Evolutionary conservation across 2,113 vertebrate genomes (phyloP), one percentile per base, ranked within the genome.

Genomic region (Xiphorhynchus elegans): DNA sequence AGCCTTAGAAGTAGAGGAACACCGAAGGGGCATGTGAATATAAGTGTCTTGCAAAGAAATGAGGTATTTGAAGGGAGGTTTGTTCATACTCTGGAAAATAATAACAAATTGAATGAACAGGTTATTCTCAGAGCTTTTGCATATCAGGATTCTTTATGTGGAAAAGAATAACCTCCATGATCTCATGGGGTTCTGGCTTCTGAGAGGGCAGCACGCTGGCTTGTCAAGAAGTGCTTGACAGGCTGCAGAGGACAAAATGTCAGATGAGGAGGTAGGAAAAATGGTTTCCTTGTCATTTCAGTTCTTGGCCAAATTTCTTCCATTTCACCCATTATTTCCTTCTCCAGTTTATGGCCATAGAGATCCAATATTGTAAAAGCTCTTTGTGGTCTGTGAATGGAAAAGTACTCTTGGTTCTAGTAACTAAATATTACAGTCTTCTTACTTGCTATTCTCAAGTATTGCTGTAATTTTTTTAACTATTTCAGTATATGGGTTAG

Each of bases 381-480:
- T 94, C 39, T 91, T 80, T 90, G 70, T 93, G 75, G 50, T 93
- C 88, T 92, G 52, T 46, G 68, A 80, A n/a, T 90, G 93, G 79
- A 93, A 93, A 92, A 94, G 28, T 77, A 64, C 72, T 86, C 16
- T 46, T 89, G 39, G 74, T 83, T 76, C 55, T 83, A 70, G 35
- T 67, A 66, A 67, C 44, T 44, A 60, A 77, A n/a, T 52, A 59
- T 77, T 68, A 11, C 6, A 7, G 14, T 53, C 68, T 60, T 78
- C 39, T 78, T 75, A 20, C 68, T 84, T 60, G 44, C 62, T 68
- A 1, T 63, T 73, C 84, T 91, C 13, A 85, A 91, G 10, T 10
- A 33, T 59, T 74, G 26, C 26, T 73, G 21, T 66, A 21, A 20
- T n/a, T 62, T 91, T 50, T 90, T 86, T 11, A 67, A 84, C 82